Conservation (phyloP, 2,113 vertebrate genomes). For the Tamias sibiricus region DNA sequence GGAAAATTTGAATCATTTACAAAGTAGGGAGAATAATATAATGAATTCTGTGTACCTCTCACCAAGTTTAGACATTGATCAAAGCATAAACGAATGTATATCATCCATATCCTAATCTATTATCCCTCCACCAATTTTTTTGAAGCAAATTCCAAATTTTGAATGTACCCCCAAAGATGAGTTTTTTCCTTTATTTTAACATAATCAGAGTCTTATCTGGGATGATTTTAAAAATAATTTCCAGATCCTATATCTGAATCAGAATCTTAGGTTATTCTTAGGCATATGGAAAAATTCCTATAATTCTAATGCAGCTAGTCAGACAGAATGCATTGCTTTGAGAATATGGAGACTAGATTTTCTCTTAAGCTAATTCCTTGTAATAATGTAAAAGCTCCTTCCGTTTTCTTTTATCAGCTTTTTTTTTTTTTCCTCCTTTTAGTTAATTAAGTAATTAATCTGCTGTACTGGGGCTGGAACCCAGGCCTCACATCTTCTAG, state of each 20-base stretch:
- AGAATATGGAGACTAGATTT: constrained; percentile 11
- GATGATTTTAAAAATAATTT: constrained; percentile 19
- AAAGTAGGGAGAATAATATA: background rate
- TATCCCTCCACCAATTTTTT: background rate
- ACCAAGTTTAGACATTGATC: background rate
- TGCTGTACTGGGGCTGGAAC: background rate
- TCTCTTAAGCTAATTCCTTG: background rate
- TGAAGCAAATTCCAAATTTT: constrained; percentile 53
- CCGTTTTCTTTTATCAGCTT: background rate
- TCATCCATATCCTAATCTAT: background rate
- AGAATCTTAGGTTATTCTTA: constrained; percentile 48
- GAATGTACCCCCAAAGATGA: background rate
- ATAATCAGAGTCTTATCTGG: background rate
- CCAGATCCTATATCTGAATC: background rate
- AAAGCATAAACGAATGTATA: background rate
- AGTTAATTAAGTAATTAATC: no score
- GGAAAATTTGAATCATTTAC: constrained; percentile 4
- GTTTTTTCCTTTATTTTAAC: background rate
- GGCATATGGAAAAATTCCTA: constrained; percentile 10
- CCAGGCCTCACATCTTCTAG: background rate
- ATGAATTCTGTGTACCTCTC: background rate
- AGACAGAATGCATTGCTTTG: background rate
- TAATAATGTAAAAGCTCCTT: background rate
- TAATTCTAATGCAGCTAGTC: background rate
- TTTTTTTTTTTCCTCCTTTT: background rate